A percentile compares a stretch with the other conserved stretches of the same genome.
Conservation (phyloP, 2,797 vertebrate species). For the Dallia pectoralis region DNA sequence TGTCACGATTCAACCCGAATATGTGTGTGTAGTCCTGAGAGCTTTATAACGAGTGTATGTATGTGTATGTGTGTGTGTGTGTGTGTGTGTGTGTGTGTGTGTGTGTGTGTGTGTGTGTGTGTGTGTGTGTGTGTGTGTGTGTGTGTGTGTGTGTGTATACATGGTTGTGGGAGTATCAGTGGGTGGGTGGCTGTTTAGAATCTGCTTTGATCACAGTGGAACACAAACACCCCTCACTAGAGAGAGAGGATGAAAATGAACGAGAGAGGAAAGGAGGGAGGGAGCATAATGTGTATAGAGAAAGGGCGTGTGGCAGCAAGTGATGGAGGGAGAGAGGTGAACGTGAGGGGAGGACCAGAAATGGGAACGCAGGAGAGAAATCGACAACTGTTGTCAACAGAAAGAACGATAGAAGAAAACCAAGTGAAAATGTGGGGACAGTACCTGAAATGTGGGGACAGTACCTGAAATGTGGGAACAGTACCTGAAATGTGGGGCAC, state of each 20-base stretch:
- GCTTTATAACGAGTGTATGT: not conserved
- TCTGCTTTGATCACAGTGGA: conserved; percentile 35
- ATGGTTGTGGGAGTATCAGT: conserved; percentile 39
- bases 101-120: conserved; percentile 5
- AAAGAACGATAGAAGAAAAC: not conserved
- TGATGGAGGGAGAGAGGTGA: not conserved
- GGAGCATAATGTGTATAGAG: too few species aligned
- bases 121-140: conserved; percentile 7
- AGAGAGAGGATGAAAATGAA: conserved; percentile 9
- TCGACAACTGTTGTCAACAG: not conserved
- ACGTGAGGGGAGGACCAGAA: not conserved
- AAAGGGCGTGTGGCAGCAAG: not conserved
- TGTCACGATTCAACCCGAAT: conserved; percentile 16
- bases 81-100: conserved; percentile 5
- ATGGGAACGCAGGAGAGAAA: not conserved
- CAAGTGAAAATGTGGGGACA: not conserved
- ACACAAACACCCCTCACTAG: conserved; percentile 8
- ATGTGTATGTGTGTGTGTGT: conserved; percentile 3
- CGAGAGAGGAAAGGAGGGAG: conserved; percentile 14
- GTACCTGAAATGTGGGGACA: conserved; percentile 12
- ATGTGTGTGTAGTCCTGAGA: not conserved
- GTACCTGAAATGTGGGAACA: conserved; percentile 12
- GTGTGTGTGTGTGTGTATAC: conserved; percentile 21
- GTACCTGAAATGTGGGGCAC: conserved; percentile 10
- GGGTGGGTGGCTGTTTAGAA: conserved; percentile 43